phyloP scores from a whole-genome alignment of 1,140 invertebrate genomes.

The Agraylea sexmaculata region DNA sequence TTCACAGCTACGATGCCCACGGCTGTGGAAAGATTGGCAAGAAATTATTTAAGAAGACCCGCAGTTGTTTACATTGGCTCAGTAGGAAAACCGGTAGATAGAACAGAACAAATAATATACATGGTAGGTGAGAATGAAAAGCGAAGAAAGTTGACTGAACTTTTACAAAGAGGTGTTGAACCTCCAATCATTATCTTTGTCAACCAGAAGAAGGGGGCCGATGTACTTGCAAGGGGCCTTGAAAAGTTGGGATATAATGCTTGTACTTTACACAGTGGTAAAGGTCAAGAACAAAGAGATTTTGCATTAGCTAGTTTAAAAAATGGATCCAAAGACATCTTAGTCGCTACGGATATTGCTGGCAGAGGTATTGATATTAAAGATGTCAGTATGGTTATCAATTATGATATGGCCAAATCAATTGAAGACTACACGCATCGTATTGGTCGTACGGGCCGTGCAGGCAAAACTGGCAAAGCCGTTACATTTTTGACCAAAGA shows the following conservation, averaged over 20 bases:
- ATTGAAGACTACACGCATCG: conserved; percentile 99
- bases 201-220: conserved; percentile 99
- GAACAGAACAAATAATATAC: conserved; percentile 95
- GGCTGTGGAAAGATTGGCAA: conserved; percentile 89
- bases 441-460: conserved; percentile 97
- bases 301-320: conserved; percentile 95
- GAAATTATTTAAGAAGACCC: conserved; percentile 88
- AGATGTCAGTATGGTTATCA: conserved; percentile 96
- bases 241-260: conserved; percentile 97
- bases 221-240: conserved; percentile 91
- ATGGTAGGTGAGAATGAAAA: conserved; percentile 93
- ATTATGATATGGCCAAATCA: conserved; percentile 99
- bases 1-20: conserved; percentile 99
- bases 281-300: conserved; percentile 99
- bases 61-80: conserved; percentile 98
- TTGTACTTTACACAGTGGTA: conserved; percentile 96
- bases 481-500: conserved; percentile 96
- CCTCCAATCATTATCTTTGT: conserved; percentile 99
- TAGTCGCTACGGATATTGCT: conserved; percentile 99
- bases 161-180: conserved; percentile 75
- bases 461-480: conserved; percentile 92
- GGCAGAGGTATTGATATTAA: conserved; percentile 99
- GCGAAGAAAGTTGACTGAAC: conserved; percentile 78
- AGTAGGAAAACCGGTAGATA: conserved; percentile 95
- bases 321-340: conserved; percentile 87